phyloP scores from a whole-genome alignment of 1,140 invertebrate species.

The Bombus confusus region DNA sequence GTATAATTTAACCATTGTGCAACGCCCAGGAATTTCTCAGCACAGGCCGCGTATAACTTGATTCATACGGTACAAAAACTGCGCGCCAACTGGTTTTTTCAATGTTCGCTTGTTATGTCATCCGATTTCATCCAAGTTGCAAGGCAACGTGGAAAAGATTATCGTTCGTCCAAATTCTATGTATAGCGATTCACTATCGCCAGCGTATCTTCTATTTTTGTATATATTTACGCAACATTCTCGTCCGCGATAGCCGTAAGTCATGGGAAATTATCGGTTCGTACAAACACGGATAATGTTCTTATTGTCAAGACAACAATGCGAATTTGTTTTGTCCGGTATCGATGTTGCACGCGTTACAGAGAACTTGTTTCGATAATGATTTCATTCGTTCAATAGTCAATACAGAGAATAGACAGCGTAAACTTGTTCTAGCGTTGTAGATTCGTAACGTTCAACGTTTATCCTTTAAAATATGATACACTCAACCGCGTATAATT shows the following conservation, averaged over 20 bases:
- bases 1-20: no score
- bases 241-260: not conserved
- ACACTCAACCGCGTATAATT: not conserved
- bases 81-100: no score
- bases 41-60: no score
- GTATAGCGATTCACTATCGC: no score
- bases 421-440: not conserved
- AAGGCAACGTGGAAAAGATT: no score
- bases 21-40: no score
- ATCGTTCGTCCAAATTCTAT: no score
- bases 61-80: no score
- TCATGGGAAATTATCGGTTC: not conserved
- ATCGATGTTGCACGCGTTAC: not conserved
- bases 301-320: not conserved
- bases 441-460: not conserved
- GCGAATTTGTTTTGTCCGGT: not conserved
- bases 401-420: not conserved
- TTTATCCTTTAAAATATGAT: not conserved
- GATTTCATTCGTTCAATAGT: not conserved
- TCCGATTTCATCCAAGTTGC: no score
- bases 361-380: not conserved
- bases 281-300: not conserved
- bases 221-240: no score
- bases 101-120: no score
- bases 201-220: no score